phyloP scores from a whole-genome alignment of 2,888 invertebrate genomes.

The Latheticus oryzae region DNA sequence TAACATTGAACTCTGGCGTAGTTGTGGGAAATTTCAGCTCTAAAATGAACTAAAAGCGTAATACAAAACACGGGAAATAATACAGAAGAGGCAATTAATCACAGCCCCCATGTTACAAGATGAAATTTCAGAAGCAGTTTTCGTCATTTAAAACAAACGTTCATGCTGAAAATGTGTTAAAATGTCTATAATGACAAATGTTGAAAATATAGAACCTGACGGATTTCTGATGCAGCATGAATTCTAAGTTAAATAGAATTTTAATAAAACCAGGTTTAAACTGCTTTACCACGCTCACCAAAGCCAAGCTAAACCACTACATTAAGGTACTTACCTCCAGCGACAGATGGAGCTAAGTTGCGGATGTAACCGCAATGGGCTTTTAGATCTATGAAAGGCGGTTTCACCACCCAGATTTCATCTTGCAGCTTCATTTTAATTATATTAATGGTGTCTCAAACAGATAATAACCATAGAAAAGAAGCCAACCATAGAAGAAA shows the following conservation, averaged over 20 bases:
- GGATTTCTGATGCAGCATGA: neutral
- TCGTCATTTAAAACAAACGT: too few relatives aligned
- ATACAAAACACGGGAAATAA: neutral
- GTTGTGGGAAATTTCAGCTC: conserved; percentile 13
- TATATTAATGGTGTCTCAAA: conserved; percentile 26
- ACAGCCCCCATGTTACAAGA: conserved; percentile 3
- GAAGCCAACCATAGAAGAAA: conserved; percentile 1
- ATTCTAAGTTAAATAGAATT: too few relatives aligned
- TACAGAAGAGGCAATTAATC: conserved; percentile 8
- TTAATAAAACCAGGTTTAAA: conserved; percentile 5
- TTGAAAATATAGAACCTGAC: too few relatives aligned
- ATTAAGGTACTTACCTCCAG: conserved; percentile 35
- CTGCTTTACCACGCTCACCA: conserved; percentile 5
- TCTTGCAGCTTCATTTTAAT: conserved; percentile 37
- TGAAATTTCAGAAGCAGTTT: neutral
- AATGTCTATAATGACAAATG: too few relatives aligned
- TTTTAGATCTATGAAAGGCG: conserved; percentile 31
- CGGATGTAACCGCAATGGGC: conserved; percentile 32
- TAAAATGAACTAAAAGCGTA: conserved; percentile 1
- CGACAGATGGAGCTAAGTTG: conserved; percentile 31
- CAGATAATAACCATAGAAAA: conserved; percentile 12
- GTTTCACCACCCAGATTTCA: conserved; percentile 31
- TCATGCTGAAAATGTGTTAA: too few relatives aligned
- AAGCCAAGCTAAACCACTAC: conserved; percentile 22
- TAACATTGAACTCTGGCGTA: neutral